Conservation (phyloP, 1,140 invertebrate genomes). For the Hyles vespertilio region DNA sequence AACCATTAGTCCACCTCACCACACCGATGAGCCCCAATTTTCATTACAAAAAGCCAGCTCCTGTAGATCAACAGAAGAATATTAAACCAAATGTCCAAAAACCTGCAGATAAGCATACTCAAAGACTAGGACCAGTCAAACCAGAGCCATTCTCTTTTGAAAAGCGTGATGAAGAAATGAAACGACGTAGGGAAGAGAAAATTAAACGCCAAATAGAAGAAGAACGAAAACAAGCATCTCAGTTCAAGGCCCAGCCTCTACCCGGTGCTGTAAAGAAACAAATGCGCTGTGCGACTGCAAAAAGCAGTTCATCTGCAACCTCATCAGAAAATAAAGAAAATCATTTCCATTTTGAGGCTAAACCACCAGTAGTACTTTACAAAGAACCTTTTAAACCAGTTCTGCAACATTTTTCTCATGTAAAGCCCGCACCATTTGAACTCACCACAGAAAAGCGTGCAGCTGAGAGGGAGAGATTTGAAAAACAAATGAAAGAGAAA, state of each 20-base stretch:
- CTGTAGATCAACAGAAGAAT: conserved; percentile 31
- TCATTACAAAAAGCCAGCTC: conserved; percentile 40
- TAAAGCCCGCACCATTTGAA: conserved; percentile 50
- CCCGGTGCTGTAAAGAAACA: conserved; percentile 50
- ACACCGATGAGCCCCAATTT: conserved; percentile 52
- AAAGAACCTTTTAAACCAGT: conserved; percentile 67
- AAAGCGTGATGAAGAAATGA: conserved; percentile 57
- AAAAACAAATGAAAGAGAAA: conserved; percentile 52
- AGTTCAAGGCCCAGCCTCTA: conserved; percentile 65
- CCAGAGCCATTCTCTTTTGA: conserved; percentile 67
- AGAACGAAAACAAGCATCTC: conserved; percentile 49
- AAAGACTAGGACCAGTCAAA: conserved; percentile 42
- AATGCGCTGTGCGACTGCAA: conserved; percentile 34
- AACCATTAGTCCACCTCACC: conserved; percentile 35
- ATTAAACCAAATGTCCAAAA: conserved; percentile 23
- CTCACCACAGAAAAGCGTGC: conserved; percentile 59
- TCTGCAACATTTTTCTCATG: conserved; percentile 30
- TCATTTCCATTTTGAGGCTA: conserved; percentile 54
- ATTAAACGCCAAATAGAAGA: conserved; percentile 57
- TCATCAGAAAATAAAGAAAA: conserved; percentile 68
- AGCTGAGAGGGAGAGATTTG: conserved; percentile 55
- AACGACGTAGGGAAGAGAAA: conserved; percentile 47
- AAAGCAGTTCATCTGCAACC: conserved; percentile 35
- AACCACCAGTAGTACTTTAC: conserved; percentile 49
- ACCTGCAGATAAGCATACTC: conserved; percentile 27